These are phyloP conservation scores for Syngnathus rostellatus DNA, from an alignment of 2,797 vertebrate species.

Conservation along the genomic window DNA sequence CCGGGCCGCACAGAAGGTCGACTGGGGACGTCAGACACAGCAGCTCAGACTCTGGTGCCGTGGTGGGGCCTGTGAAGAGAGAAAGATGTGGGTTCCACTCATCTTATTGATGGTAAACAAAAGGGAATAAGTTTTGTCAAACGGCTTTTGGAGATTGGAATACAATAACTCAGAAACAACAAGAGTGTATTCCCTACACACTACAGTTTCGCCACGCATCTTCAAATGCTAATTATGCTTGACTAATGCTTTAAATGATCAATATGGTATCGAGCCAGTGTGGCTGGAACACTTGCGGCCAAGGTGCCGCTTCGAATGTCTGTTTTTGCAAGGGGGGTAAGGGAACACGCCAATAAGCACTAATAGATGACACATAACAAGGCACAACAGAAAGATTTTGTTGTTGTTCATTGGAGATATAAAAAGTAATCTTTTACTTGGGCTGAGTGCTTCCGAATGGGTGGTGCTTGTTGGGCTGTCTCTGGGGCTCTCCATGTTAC, in stretches of 20 bases:
- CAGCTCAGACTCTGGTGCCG: slow-evolving; percentile 74
- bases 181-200: not conserved
- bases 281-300: not conserved
- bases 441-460: slow-evolving; percentile 47
- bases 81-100: not conserved
- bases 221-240: not conserved
- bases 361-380: not conserved
- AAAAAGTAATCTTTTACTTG: slow-evolving; percentile 37
- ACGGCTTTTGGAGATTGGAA: not conserved
- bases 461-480: slow-evolving; percentile 43
- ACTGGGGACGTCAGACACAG: slow-evolving; percentile 76
- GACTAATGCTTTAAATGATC: not conserved
- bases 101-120: not conserved
- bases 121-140: not conserved
- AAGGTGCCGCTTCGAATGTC: not conserved
- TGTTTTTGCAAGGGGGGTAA: not conserved
- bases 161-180: not conserved
- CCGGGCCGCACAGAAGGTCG: slow-evolving; percentile 90
- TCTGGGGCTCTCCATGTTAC: slow-evolving; percentile 35
- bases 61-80: slow-evolving; percentile 52
- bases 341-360: not conserved
- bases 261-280: not conserved
- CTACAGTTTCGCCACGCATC: not conserved
- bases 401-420: not conserved
- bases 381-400: not conserved